Evolutionary conservation across 1,140 invertebrate genomes (phyloP), one percentile per base, ranked within the genome.

Genomic region (Drosophila setifemur): DNA sequence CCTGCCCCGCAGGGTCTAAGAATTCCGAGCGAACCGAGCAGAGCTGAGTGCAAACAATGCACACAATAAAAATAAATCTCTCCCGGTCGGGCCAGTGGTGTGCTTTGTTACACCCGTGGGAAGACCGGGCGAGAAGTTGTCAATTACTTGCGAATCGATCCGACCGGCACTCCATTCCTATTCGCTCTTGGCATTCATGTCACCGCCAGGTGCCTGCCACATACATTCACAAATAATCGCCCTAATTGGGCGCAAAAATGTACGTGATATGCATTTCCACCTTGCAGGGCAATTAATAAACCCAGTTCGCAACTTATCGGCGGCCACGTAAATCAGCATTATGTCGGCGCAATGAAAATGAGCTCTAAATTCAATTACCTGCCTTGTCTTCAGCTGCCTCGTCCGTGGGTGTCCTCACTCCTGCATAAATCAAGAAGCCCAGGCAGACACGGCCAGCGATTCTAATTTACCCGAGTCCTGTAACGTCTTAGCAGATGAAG

Each of bases 61-160:
- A 55, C 81, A 86, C 79, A 85, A 85, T 85, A 86, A 85, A 85
- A 85, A 85, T 85, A 85, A 85, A 85, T 85, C 79, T 85, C 37
- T 71, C 31, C 40, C 25, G 44, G 45, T 53, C 33, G 37, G 23
- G 57, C 48, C 50, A 72, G 60, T 67, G 53, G 77, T 73, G 73
- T 58, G 43, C 68, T 83, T 83, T 64, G 78, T 77, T 82, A 86
- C 57, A 81, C 81, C 81, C 81, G 81, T 86, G 81, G 81, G 81
- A 86, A 86, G 81, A 66, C 70, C 60, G 52, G 50, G 61, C 23
- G 53, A 42, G 50, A 61, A 61, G 76, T 86, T 85, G 75, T 73
- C 81, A 85, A 85, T 86, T 86, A 86, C 63, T 76, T 64, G 45
- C 31, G 47, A 68, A 58, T 75, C 58, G 71, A 79, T 85, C 57